Evolutionary conservation across 1,140 invertebrate genomes (phyloP).

Genomic region (Euura lappo): DNA sequence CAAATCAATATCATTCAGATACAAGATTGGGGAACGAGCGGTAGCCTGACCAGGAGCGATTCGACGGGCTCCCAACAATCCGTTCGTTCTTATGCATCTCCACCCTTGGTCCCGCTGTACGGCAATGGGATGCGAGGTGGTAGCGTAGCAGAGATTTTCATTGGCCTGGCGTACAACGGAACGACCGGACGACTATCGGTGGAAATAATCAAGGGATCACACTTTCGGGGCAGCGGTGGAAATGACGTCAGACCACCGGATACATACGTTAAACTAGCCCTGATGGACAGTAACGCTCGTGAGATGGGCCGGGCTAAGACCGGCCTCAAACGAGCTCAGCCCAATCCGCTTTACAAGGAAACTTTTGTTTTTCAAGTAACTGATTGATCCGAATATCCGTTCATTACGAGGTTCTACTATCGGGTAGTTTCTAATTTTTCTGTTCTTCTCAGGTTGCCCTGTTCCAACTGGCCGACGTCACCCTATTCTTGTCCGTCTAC

Average conservation of each 20-base stretch:
- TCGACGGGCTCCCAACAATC: conserved; percentile 93
- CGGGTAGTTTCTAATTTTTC: neutral
- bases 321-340: conserved; percentile 86
- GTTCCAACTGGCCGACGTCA: conserved; percentile 95
- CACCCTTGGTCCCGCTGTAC: conserved; percentile 50
- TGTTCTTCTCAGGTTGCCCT: conserved; percentile 76
- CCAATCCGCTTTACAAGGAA: conserved; percentile 95
- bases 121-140: conserved; percentile 79
- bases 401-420: neutral
- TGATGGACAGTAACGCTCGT: conserved; percentile 90
- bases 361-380: conserved; percentile 93
- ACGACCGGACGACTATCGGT: conserved; percentile 90
- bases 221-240: conserved; percentile 76
- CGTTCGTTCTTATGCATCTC: conserved; percentile 63
- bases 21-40: conserved; percentile 55
- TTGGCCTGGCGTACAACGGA: conserved; percentile 90
- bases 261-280: conserved; percentile 90
- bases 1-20: conserved; percentile 25
- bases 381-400: neutral
- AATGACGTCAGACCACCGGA: conserved; percentile 77
- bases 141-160: conserved; percentile 82
- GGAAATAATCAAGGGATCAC: conserved; percentile 93
- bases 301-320: conserved; percentile 93
- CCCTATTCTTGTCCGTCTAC: conserved; percentile 92
- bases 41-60: conserved; percentile 86